Percentiles rank a stretch among this genome's conserved stretches.
phyloP scores from a whole-genome alignment of 2,113 vertebrate species.

The Perca fluviatilis region DNA sequence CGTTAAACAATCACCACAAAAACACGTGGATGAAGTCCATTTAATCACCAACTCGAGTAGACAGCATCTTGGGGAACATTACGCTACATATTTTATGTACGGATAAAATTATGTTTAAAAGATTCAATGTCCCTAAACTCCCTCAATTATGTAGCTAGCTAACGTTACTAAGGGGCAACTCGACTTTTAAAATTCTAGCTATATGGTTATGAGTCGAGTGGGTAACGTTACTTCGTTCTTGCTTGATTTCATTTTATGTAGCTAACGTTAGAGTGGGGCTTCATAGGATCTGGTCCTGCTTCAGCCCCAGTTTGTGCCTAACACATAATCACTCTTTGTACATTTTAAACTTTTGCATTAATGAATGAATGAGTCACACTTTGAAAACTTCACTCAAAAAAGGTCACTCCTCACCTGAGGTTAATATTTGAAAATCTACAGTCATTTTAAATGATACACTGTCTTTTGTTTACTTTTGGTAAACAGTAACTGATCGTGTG shows the following conservation, averaged over 20 bases:
- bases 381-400: background rate
- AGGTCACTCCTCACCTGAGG: background rate
- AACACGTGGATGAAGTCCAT: no score
- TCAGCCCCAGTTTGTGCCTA: background rate
- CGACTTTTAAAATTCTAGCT: no score
- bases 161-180: no score
- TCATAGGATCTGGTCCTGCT: background rate
- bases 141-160: no score
- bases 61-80: no score
- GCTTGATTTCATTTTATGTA: no score
- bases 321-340: background rate
- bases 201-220: no score
- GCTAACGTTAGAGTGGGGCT: background rate
- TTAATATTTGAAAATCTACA: background rate
- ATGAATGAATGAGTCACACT: background rate
- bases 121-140: background rate
- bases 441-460: background rate
- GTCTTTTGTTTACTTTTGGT: background rate
- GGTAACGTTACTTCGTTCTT: no score
- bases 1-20: background rate
- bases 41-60: background rate
- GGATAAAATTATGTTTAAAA: background rate
- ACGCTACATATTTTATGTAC: no score
- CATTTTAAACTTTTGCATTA: background rate
- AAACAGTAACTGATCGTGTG: no score